These are phyloP conservation scores for Hormaphis cornu DNA, from an alignment of 1,140 invertebrate genomes.

Conservation along the genomic window DNA sequence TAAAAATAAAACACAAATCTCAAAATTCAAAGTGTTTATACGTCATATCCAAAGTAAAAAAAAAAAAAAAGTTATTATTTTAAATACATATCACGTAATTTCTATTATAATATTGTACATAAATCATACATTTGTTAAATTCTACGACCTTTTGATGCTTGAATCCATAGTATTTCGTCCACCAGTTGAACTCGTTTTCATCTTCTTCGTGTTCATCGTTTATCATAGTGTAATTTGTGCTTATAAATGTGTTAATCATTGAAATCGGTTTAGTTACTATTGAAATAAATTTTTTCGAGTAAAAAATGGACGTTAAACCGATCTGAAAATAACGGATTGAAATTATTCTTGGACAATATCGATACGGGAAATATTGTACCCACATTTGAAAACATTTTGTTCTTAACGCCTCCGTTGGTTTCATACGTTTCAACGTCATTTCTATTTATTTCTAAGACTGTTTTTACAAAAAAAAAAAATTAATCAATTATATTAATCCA, in stretches of 20 bases:
- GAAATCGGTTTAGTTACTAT: not conserved
- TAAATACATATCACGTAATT: too few relatives aligned
- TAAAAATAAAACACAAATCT: too few relatives aligned
- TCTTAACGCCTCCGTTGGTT: not conserved
- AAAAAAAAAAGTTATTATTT: too few relatives aligned
- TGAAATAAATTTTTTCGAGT: not conserved
- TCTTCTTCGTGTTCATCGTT: conserved; percentile 39
- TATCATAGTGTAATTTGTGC: not conserved
- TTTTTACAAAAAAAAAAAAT: not conserved
- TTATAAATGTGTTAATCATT: too few relatives aligned
- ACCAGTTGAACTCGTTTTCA: conserved; percentile 59
- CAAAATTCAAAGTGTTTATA: too few relatives aligned
- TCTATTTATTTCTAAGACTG: conserved; percentile 3
- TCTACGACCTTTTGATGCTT: conserved; percentile 10
- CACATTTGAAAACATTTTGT: not conserved
- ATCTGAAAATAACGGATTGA: not conserved
- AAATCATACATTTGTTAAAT: not conserved
- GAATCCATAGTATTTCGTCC: conserved; percentile 66
- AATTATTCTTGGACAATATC: too few relatives aligned
- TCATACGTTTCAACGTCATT: not conserved
- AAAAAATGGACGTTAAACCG: not conserved
- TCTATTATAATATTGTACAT: too few relatives aligned
- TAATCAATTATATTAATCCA: not conserved
- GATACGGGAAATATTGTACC: too few relatives aligned
- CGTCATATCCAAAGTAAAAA: too few relatives aligned